phyloP scores from a whole-genome alignment of 2,797 vertebrate species.

The Cheirogaleus major region DNA sequence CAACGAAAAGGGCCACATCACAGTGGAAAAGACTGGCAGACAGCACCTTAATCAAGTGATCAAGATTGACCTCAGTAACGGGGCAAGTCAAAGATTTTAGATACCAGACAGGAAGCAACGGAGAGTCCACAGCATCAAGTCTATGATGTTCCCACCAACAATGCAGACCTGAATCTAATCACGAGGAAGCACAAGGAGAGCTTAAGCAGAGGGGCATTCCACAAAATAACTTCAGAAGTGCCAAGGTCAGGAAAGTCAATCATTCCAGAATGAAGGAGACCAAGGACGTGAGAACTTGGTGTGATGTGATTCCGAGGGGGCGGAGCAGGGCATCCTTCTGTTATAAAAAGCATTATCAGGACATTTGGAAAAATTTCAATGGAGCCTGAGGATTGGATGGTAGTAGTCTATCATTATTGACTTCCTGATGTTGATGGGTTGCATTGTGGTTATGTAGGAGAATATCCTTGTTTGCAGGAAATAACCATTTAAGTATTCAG shows the following conservation, averaged over 20 bases:
- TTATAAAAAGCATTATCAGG: background rate
- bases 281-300: background rate
- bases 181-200: background rate
- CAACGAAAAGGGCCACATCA: background rate
- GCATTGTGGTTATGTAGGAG: background rate
- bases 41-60: background rate
- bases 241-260: background rate
- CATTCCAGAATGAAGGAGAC: background rate
- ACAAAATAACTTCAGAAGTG: background rate
- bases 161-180: background rate
- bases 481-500: too few relatives aligned
- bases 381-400: background rate
- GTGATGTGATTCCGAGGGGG: accelerated
- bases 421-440: background rate
- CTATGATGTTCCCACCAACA: background rate
- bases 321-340: background rate
- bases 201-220: background rate
- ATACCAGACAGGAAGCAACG: background rate
- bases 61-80: background rate
- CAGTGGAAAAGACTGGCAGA: background rate
- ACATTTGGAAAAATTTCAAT: background rate
- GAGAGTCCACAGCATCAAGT: background rate
- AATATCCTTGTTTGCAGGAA: background rate
- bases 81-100: too few relatives aligned
- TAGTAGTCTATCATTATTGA: too few relatives aligned